phyloP scores from a whole-genome alignment of 2,113 vertebrate species.

The Amphiprion percula region DNA sequence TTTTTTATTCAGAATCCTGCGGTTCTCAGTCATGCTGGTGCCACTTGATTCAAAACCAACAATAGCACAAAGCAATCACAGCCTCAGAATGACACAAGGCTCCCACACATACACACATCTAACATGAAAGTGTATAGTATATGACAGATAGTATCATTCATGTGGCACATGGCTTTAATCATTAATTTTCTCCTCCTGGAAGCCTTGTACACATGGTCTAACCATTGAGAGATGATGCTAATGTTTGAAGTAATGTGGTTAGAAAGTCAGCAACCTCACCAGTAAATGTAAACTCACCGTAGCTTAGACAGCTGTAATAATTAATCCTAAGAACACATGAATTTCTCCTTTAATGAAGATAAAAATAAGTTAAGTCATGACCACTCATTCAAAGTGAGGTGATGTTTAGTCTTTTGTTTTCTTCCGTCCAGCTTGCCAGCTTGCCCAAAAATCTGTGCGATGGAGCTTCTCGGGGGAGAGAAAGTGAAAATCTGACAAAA shows the following conservation, averaged over 20 bases:
- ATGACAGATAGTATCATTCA: neutral
- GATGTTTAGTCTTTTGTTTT: neutral
- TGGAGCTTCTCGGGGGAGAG: neutral
- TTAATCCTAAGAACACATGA: neutral
- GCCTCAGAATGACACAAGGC: neutral
- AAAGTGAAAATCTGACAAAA: neutral
- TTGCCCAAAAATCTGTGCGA: neutral
- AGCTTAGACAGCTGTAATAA: conserved; percentile 3
- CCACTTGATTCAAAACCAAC: neutral
- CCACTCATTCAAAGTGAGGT: neutral
- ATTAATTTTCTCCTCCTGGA: neutral
- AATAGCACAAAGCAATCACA: neutral
- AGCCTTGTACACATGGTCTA: neutral
- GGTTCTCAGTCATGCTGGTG: neutral
- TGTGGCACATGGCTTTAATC: neutral
- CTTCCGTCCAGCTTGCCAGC: neutral
- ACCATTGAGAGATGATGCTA: neutral
- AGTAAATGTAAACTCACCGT: too few species aligned
- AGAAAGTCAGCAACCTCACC: neutral
- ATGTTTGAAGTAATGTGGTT: neutral
- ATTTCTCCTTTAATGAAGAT: too few species aligned
- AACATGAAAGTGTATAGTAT: neutral
- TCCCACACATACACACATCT: neutral
- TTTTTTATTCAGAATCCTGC: neutral
- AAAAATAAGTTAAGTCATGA: too few species aligned